Evolutionary conservation across 2,888 invertebrate species (phyloP), one percentile per base, ranked within the genome.

Genomic region (Drosophila birchii): DNA sequence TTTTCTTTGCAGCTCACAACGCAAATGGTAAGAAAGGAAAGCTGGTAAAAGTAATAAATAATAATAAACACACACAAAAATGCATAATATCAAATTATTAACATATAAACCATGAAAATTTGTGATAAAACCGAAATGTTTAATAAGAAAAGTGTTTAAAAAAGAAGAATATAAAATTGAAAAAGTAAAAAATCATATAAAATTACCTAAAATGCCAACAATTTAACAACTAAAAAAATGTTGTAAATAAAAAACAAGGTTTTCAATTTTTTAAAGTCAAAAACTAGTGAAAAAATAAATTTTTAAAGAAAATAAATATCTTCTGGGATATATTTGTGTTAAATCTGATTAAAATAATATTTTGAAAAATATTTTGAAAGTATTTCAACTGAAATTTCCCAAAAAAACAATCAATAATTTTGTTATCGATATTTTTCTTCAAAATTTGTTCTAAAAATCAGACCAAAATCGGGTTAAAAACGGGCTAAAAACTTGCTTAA

Each of bases 11-110:
- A 84, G 83, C 69, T 77, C 75, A 73, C 67, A 71, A 62, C 71
- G 55, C 78, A 79, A 86, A 76, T 86, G 83, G 83, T 84, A 84
- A 84, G 83, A 88, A 78, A 71, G 83, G 88, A 77, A 76, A 29
- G 55, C 36, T 36, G 18, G 14, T 59, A 43, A 26, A 39, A 26
- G 8, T 39, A 23, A 54, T n/a, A n/a, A n/a, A n/a, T n/a, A 53
- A 38, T 18, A 62, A 54, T 18, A 62, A 54, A 58, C n/a, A 69
- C 45, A 41, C 3, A n/a, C 23, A 44, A 12, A 49, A 47, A 45
- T 49, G 16, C n/a, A 29, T 39, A 47, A 59, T 59, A 47, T 34
- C 0, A 51, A 34, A 34, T 20, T 14, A 49, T 9, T 20, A 55
- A 18, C 38, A 32, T 5, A 16, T 11, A 53, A 53, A 20, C 14